phyloP scores from a whole-genome alignment of 2,113 vertebrate species.

The Agelaius phoeniceus region DNA sequence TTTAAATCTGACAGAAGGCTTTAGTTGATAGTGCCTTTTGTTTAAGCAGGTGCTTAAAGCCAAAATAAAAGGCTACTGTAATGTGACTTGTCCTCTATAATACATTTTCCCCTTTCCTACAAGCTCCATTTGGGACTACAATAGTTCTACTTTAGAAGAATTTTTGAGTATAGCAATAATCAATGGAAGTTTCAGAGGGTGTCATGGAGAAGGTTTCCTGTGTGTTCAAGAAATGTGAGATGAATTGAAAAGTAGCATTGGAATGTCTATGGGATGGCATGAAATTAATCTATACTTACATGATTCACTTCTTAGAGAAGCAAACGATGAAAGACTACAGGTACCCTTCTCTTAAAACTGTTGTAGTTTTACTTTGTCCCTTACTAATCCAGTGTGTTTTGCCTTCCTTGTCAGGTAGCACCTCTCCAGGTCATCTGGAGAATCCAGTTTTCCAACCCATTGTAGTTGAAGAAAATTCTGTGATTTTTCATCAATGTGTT shows the following conservation, averaged over 20 bases:
- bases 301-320: not conserved
- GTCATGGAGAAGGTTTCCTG: not conserved
- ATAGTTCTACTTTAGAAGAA: not conserved
- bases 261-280: rapidly evolving
- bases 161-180: no score
- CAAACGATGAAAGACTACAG: not conserved
- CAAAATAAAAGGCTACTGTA: not conserved
- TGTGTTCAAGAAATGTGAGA: not conserved
- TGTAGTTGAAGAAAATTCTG: not conserved
- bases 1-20: not conserved
- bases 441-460: not conserved
- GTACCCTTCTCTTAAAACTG: not conserved
- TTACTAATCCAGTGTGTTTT: not conserved
- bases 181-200: not conserved
- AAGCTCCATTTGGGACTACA: not conserved
- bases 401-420: not conserved
- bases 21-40: not conserved
- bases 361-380: not conserved
- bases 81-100: not conserved
- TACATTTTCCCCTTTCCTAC: not conserved
- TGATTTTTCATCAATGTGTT: not conserved
- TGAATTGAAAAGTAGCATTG: not conserved
- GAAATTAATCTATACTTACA: not conserved
- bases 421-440: not conserved
- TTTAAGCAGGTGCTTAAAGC: not conserved